phyloP scores from a whole-genome alignment of 2,797 vertebrate genomes.

The Crocidura indochinensis region DNA sequence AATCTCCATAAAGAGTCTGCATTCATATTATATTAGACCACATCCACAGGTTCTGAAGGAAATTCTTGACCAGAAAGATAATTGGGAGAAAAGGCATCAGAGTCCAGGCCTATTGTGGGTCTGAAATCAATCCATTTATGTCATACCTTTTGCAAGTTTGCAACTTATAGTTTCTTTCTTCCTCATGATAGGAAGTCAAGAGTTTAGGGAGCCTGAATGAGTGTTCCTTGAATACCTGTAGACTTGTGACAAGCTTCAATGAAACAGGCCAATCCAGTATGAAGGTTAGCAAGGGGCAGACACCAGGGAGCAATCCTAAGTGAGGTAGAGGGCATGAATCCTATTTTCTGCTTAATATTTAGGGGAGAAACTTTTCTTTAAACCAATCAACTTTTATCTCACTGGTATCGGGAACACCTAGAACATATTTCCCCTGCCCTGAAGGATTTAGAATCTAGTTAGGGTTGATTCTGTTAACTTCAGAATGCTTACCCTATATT shows the following conservation, averaged over 20 bases:
- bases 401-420: background rate
- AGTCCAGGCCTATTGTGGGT: background rate
- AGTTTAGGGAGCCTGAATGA: background rate
- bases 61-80: background rate
- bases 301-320: background rate
- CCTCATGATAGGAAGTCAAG: background rate
- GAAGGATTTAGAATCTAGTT: background rate
- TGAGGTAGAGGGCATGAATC: background rate
- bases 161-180: background rate
- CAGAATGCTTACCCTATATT: background rate
- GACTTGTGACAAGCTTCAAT: slow-evolving; percentile 15
- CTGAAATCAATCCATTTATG: background rate
- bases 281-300: background rate
- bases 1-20: background rate
- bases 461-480: background rate
- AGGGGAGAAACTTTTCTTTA: slow-evolving; percentile 44
- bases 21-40: background rate
- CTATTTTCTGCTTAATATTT: slow-evolving; percentile 7
- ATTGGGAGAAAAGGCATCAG: background rate
- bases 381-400: background rate
- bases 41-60: background rate
- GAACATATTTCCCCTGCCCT: too few species aligned
- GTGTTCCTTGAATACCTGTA: background rate
- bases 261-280: background rate
- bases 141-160: background rate